phyloP scores from a whole-genome alignment of 2,113 vertebrate species.

The Anser brachyrhynchus region DNA sequence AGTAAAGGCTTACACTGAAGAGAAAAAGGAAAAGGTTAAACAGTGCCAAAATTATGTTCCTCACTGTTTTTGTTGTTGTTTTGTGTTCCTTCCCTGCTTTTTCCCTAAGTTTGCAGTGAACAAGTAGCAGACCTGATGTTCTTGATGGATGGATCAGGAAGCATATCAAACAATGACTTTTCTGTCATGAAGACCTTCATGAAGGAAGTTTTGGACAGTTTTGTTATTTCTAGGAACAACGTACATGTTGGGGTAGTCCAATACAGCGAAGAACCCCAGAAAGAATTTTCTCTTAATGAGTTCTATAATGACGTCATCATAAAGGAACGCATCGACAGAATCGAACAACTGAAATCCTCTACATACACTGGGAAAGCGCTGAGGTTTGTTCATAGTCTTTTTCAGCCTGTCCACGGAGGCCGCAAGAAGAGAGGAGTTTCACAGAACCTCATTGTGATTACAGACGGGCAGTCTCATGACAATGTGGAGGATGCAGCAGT shows the following conservation, averaged over 20 bases:
- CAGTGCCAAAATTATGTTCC: not conserved
- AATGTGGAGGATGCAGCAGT: constrained; percentile 46
- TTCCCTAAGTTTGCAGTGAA: constrained; percentile 72
- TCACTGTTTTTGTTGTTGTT: not conserved
- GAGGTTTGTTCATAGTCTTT: constrained; percentile 57
- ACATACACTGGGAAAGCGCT: constrained; percentile 72
- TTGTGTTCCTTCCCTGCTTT: not conserved
- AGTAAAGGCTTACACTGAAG: not conserved
- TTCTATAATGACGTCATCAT: constrained; percentile 2
- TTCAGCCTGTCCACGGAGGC: constrained; percentile 66
- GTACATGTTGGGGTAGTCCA: constrained; percentile 78
- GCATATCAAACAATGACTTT: constrained; percentile 62
- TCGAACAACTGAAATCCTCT: constrained; percentile 27
- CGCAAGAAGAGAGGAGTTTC: constrained; percentile 50
- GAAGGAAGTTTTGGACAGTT: constrained; percentile 61
- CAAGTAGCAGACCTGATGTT: constrained; percentile 79
- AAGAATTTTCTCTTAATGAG: constrained; percentile 77
- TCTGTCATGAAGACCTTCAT: constrained; percentile 75
- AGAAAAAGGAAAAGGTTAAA: not conserved
- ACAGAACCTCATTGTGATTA: constrained; percentile 83
- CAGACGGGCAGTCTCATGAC: constrained; percentile 75
- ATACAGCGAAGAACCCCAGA: constrained; percentile 68
- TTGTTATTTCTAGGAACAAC: constrained; percentile 63
- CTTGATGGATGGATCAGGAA: constrained; percentile 79
- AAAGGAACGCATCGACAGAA: constrained; percentile 49